These are phyloP conservation scores for Tor tambroides DNA, from an alignment of 2,113 vertebrate genomes.

Conservation along the genomic window DNA sequence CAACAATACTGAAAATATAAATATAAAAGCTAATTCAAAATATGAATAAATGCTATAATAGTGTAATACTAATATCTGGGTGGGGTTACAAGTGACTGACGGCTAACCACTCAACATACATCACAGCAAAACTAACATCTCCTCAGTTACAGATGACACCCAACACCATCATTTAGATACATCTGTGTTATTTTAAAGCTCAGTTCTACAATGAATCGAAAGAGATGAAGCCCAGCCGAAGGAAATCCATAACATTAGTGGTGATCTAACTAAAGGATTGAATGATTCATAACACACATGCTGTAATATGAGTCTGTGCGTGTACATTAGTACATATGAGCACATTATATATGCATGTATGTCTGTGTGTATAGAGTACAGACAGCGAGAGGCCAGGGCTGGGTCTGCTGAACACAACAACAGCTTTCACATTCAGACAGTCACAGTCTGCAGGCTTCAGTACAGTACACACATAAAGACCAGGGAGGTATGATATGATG, in stretches of 20 bases:
- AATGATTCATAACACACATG: background rate
- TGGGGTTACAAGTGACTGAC: background rate
- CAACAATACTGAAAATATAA: no score
- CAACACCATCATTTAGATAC: no score
- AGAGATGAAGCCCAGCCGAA: background rate
- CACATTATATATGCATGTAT: background rate
- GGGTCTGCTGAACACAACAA: background rate
- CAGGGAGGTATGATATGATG: background rate
- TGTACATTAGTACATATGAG: background rate
- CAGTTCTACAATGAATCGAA: no score
- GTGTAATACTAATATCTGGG: background rate
- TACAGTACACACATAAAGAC: background rate
- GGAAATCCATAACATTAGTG: background rate
- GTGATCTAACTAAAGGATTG: background rate
- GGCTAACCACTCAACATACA: background rate
- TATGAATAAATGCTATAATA: background rate
- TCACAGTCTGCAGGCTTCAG: background rate
- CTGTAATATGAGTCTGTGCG: background rate
- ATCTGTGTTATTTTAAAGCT: no score
- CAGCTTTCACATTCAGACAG: background rate
- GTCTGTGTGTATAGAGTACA: no score
- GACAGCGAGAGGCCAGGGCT: background rate
- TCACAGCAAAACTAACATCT: no score
- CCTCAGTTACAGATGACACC: background rate
- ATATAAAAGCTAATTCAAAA: no score